Conservation (phyloP, 1,140 invertebrate genomes). For the Musca vetustissima region DNA sequence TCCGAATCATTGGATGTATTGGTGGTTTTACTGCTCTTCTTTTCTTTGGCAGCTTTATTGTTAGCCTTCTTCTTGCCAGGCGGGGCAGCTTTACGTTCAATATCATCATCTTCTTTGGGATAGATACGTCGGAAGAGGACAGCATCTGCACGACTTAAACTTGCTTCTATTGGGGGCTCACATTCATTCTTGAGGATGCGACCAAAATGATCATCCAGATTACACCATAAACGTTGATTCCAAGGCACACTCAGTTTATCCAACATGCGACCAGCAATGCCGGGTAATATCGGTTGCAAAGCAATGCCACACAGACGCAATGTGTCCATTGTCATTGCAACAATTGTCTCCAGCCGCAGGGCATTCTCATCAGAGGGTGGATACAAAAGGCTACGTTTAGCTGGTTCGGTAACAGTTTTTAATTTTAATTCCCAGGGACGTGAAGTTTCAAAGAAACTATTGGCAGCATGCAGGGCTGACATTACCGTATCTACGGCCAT, state of each 20-base stretch:
- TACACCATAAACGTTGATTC: constrained; percentile 59
- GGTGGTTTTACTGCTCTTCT: background rate
- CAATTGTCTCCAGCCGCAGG: constrained; percentile 67
- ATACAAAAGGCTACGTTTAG: background rate
- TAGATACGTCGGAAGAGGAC: constrained; percentile 5
- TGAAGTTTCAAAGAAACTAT: constrained; percentile 81
- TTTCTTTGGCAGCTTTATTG: background rate
- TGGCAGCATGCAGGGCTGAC: constrained; percentile 71
- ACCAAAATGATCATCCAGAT: constrained; percentile 42
- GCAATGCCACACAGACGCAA: constrained; percentile 76
- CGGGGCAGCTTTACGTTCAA: background rate
- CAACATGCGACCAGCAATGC: constrained; percentile 65
- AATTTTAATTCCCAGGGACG: constrained; percentile 88
- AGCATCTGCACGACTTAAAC: background rate
- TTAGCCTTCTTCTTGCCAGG: background rate
- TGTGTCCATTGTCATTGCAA: constrained; percentile 83
- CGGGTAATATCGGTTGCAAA: constrained; percentile 83
- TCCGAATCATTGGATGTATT: background rate
- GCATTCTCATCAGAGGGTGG: constrained; percentile 30
- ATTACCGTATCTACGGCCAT: constrained; percentile 80
- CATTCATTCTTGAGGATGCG: background rate
- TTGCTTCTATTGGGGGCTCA: constrained; percentile 2
- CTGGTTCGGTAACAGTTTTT: background rate
- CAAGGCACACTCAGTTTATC: constrained; percentile 65
- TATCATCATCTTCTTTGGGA: background rate